phyloP scores from a whole-genome alignment of 2,113 vertebrate genomes.

The Esox niger region DNA sequence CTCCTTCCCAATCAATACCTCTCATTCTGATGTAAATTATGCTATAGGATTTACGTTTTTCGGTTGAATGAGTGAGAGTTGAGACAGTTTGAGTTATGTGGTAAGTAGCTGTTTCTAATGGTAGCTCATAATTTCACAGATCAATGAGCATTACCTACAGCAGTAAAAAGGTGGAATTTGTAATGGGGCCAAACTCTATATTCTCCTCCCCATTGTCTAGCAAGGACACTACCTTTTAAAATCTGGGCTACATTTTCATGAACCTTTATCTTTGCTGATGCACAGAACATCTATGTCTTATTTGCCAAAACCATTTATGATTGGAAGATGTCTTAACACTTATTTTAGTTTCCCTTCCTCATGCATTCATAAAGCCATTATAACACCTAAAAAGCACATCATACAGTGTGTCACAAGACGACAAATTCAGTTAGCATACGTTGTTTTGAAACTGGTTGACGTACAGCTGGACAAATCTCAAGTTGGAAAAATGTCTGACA shows the following conservation, averaged over 20 bases:
- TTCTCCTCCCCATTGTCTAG: slow-evolving; percentile 60
- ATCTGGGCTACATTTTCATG: slow-evolving; percentile 30
- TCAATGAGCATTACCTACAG: slow-evolving; percentile 72
- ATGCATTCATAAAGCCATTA: too few relatives aligned
- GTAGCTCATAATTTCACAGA: slow-evolving; percentile 73
- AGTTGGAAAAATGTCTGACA: too few relatives aligned
- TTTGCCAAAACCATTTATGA: slow-evolving; percentile 14
- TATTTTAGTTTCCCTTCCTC: too few relatives aligned
- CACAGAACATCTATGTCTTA: slow-evolving; percentile 12
- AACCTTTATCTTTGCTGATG: slow-evolving; percentile 41
- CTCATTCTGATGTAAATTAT: slow-evolving; percentile 64
- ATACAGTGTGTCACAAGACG: too few relatives aligned
- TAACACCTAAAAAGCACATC: too few relatives aligned
- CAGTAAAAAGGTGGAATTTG: slow-evolving; percentile 55
- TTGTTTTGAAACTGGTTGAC: too few relatives aligned
- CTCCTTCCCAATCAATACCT: slow-evolving; percentile 57
- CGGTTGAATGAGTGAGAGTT: slow-evolving; percentile 60
- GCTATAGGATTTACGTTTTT: slow-evolving; percentile 48
- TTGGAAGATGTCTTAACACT: background rate
- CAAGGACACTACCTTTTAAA: slow-evolving; percentile 63
- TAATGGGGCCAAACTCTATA: slow-evolving; percentile 68
- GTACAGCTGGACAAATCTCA: background rate
- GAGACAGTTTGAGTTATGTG: slow-evolving; percentile 58
- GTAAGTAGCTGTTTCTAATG: slow-evolving; percentile 58
- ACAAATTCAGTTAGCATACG: too few relatives aligned